phyloP scores from a whole-genome alignment of 2,797 vertebrate species.

The Bryconaethiops microstoma region DNA sequence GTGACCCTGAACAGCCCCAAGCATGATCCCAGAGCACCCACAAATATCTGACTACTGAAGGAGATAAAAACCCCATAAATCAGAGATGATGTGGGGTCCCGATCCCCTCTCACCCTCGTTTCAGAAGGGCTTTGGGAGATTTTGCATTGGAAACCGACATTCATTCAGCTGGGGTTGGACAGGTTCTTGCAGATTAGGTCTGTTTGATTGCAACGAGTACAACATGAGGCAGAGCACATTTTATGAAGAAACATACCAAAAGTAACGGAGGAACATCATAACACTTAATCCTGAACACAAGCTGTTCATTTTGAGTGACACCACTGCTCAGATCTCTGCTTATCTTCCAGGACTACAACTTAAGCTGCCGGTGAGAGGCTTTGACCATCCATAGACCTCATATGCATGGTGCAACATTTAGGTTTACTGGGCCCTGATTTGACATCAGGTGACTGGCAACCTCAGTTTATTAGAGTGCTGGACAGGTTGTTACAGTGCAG shows the following conservation, averaged over 20 bases:
- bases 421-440: no score
- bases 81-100: constrained; percentile 4
- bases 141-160: constrained; percentile 43
- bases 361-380: background rate
- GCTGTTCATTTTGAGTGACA: constrained; percentile 17
- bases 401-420: no score
- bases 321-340: background rate
- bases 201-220: constrained; percentile 54
- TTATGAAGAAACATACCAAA: constrained; percentile 57
- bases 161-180: constrained; percentile 41
- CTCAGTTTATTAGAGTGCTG: no score
- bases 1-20: background rate
- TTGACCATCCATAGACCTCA: background rate
- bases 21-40: background rate
- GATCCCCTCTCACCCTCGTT: constrained; percentile 29
- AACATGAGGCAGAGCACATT: constrained; percentile 51
- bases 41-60: background rate
- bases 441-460: no score
- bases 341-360: background rate
- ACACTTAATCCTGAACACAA: constrained; percentile 43
- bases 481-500: no score
- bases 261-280: constrained; percentile 48
- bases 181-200: constrained; percentile 41
- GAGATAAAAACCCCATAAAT: constrained; percentile 23
- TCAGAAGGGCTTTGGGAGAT: constrained; percentile 38